Conservation (phyloP, 2,888 invertebrate genomes). For the Exocentrus adspersus region DNA sequence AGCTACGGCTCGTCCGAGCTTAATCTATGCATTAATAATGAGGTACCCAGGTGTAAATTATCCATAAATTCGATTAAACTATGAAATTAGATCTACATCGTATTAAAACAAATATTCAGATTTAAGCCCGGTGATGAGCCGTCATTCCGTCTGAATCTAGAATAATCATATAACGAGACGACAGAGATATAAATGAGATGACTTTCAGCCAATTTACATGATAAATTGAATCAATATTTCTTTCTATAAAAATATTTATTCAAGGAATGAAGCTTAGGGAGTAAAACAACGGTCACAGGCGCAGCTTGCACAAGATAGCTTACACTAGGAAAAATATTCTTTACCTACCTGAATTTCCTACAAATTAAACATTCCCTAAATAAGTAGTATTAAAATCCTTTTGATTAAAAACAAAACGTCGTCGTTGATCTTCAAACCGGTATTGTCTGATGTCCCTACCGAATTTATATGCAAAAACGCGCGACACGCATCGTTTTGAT, state of each 20-base stretch:
- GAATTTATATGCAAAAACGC: conserved; percentile 7
- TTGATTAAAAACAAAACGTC: too few relatives aligned
- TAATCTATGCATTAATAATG: conserved; percentile 24
- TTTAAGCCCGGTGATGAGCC: conserved; percentile 61
- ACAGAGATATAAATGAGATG: conserved; percentile 64
- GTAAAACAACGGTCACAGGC: conserved; percentile 17
- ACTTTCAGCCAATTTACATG: conserved; percentile 65
- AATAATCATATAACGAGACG: conserved; percentile 64
- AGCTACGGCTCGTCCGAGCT: not conserved
- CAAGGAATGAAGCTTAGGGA: conserved; percentile 52
- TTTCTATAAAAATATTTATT: conserved; percentile 65
- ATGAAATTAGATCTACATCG: conserved; percentile 58
- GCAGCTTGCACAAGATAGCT: conserved; percentile 10
- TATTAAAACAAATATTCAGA: conserved; percentile 58
- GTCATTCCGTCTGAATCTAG: conserved; percentile 57
- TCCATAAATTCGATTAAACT: conserved; percentile 50
- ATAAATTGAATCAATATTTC: conserved; percentile 65
- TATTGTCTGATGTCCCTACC: not conserved
- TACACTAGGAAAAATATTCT: not conserved
- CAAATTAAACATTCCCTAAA: too few relatives aligned
- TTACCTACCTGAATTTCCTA: too few relatives aligned
- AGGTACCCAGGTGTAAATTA: conserved; percentile 45
- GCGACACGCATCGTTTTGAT: conserved; percentile 9
- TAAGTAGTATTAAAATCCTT: too few relatives aligned
- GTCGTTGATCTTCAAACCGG: too few relatives aligned